phyloP scores from a whole-genome alignment of 2,888 invertebrate genomes.

The Xestia xanthographa region DNA sequence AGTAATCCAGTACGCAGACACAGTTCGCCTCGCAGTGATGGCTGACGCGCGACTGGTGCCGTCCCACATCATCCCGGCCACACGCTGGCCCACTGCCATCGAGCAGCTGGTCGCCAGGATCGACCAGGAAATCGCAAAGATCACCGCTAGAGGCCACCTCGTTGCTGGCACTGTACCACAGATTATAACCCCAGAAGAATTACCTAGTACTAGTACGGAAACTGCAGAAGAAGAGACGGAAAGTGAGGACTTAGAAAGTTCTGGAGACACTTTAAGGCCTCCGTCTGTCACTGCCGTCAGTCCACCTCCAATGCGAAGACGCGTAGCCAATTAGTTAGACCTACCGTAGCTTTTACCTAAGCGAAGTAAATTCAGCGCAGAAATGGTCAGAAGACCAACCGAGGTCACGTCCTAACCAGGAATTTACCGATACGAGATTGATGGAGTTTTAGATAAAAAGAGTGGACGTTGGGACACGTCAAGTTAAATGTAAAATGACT shows the following conservation, averaged over 20 bases:
- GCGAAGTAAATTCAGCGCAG: slow-evolving; percentile 42
- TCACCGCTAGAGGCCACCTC: slow-evolving; percentile 75
- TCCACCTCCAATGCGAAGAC: slow-evolving; percentile 80
- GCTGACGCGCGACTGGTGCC: slow-evolving; percentile 93
- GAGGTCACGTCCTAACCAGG: slow-evolving; percentile 2
- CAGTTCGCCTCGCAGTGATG: slow-evolving; percentile 93
- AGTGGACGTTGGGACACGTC: slow-evolving; percentile 36
- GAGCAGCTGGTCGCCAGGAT: slow-evolving; percentile 82
- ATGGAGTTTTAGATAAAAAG: slow-evolving; percentile 5
- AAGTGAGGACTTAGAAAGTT: slow-evolving; percentile 45
- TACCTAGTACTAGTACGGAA: slow-evolving; percentile 38
- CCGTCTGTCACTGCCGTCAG: slow-evolving; percentile 76
- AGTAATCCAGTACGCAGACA: slow-evolving; percentile 92
- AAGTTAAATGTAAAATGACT: slow-evolving; percentile 41
- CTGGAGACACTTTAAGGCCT: slow-evolving; percentile 73
- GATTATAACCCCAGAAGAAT: slow-evolving; percentile 71
- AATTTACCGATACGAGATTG: slow-evolving; percentile 44
- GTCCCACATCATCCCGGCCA: slow-evolving; percentile 90
- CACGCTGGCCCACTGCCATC: slow-evolving; percentile 83
- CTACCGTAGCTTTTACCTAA: slow-evolving; percentile 43
- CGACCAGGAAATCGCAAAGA: slow-evolving; percentile 85
- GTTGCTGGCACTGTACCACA: slow-evolving; percentile 67
- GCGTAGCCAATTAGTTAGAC: slow-evolving; percentile 71
- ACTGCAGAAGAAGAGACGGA: slow-evolving; percentile 49
- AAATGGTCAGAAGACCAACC: slow-evolving; percentile 14